Evolutionary conservation across 2,113 vertebrate species (phyloP), one percentile per base, ranked within the genome.

Genomic region (Rhinoderma darwinii): DNA sequence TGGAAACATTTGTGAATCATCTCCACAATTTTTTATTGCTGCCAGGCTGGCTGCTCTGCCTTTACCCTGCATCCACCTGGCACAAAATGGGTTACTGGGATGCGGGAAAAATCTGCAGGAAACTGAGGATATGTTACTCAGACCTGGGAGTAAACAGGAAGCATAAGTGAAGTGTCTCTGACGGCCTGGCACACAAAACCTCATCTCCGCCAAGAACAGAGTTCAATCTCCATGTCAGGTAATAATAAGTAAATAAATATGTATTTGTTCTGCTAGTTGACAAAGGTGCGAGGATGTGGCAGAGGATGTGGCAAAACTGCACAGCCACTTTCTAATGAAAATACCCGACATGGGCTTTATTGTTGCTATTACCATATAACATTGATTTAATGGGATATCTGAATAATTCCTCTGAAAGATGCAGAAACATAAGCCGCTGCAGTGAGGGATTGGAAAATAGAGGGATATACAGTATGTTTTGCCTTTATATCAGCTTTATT

Each of bases 11-110:
- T 25, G 20, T 72, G 68, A 72, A 25, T 72, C 50, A 78, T 35
- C 75, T 54, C 47, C 4, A 78, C 1, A 10, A 22, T 22, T 32
- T 27, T 27, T 50, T 32, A 50, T 3, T 27, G 47, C 44, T 61
- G 37, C 93, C 95, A 94, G 92, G 93, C 93, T 93, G 91, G 82
- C 91, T 94, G 94, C 92, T 93, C 91, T 0, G 43, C 83, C 56
- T 82, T 75, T 84, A 74, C 83, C 51, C 25, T 61, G 51, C 47
- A 84, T 41, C 51, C 51, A 51, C 72, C 51, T 87, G 86, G 79
- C 68, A 87, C 78, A 44, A 74, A 87, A 87, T 61, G 76, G 86
- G 86, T 87, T 87, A 87, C 78, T 35, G 70, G 61, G 86, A 81
- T 87, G 86, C 86, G 86, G 84, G 86, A 87, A 87, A 82, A 87